A percentile compares a stretch with the other conserved stretches of the same genome.
These are phyloP conservation scores for Coracopsis vasa DNA, from an alignment of 2,113 vertebrate genomes.

Conservation along the genomic window DNA sequence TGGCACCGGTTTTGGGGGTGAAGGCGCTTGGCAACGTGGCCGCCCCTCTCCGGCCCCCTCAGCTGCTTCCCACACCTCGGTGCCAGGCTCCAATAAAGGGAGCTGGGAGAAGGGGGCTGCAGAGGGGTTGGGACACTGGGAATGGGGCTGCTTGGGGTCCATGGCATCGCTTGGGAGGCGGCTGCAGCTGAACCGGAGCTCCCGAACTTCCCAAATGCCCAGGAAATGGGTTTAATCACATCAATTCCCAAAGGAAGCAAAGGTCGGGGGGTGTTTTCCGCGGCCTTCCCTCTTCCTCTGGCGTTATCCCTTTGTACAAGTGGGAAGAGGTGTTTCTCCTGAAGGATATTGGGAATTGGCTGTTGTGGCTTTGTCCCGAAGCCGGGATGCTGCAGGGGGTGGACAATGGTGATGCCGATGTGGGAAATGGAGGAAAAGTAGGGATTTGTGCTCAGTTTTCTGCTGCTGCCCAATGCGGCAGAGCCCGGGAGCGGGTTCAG, in stretches of 20 bases:
- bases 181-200: fast-evolving
- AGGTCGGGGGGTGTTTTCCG: neutral
- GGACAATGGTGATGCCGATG: fast-evolving
- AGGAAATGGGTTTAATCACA: fast-evolving
- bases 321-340: neutral
- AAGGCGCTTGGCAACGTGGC: neutral
- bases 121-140: fast-evolving
- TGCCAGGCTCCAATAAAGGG: neutral
- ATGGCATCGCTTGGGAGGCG: fast-evolving
- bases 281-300: neutral
- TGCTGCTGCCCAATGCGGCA: fast-evolving
- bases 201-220: fast-evolving
- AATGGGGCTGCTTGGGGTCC: fast-evolving
- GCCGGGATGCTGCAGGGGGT: neutral
- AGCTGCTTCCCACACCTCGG: constrained; percentile 18
- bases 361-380: neutral
- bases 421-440: fast-evolving
- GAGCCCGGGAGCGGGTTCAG: neutral
- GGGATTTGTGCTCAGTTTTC: neutral
- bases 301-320: neutral
- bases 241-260: neutral
- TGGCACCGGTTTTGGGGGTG: neutral
- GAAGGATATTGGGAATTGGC: neutral
- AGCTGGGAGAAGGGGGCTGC: neutral
- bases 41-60: neutral